Base-by-base conservation (phyloP, 2,888 invertebrate species). In the Phragmatobia fuliginosa region DNA sequence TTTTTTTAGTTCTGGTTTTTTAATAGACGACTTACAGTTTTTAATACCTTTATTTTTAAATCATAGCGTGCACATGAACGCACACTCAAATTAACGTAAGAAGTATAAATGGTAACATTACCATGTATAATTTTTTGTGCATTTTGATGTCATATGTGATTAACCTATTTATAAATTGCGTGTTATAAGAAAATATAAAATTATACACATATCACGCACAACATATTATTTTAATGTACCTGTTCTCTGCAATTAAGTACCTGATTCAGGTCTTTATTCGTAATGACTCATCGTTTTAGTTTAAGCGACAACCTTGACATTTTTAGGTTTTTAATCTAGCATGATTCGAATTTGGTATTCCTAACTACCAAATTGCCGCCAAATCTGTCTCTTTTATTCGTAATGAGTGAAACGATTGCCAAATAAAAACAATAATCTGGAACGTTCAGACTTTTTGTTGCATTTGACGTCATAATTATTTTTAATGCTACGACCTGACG, bases 91-190 rank as follows among this genome's bases (percentile, higher is more conserved):
- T 49, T 49, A 49, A 49, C 21, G 8, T 49, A 49, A 21, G 18
- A 21, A 45, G 18, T 45, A 7, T 41, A 45, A 45, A 41, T 41
- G 41, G 21, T 45, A 49, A n/a, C 6, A n/a, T 49, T 52, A 52
- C 52, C 52, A 28, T 28, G 28, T 28, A 28, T 28, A 14, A 25
- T 10, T 56, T 28, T 25, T 16, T 52, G 52, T 52, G 25, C 56
- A 28, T 28, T 56, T 41, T 71, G 52, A 75, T 70, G 70, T 74
- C 68, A 71, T 73, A 73, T 62, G 65, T 70, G 58, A 66, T 70
- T 70, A 67, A 52, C 62, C 72, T 74, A 75, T 81, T 79, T 77
- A 68, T 74, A 74, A 56, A 74, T 82, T 74, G 78, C 82, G 78
- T 81, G 80, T 62, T 67, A 71, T 65, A 68, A 72, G 74, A 73